Percentiles rank a stretch among this genome's conserved stretches.
Evolutionary conservation across 2,113 vertebrate genomes (phyloP).

Genomic region (Capricornis sumatraensis): DNA sequence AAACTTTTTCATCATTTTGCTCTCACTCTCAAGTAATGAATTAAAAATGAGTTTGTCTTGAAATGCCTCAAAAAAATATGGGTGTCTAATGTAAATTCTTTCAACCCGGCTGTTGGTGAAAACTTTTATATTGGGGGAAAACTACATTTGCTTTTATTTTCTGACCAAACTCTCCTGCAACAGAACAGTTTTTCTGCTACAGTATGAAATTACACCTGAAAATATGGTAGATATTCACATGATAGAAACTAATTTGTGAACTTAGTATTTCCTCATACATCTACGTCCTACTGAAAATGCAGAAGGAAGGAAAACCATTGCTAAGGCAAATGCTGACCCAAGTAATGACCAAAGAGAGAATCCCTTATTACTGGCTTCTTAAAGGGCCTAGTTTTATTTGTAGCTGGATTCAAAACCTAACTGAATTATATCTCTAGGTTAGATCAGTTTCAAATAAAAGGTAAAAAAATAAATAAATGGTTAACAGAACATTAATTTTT

Average conservation of each 20-base stretch:
- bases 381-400: not conserved
- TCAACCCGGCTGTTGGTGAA: not conserved
- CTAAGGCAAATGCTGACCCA: not conserved
- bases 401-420: conserved; percentile 24
- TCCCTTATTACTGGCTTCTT: not conserved
- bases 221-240: not conserved
- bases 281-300: not conserved
- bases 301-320: not conserved
- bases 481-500: conserved; percentile 55
- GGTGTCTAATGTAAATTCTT: not conserved
- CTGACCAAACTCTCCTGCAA: not conserved
- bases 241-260: not conserved
- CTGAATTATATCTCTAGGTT: not conserved
- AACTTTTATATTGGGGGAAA: not conserved
- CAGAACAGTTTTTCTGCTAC: not conserved
- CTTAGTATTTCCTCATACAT: not conserved
- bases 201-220: not conserved
- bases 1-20: conserved; percentile 1
- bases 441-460: conserved; percentile 21
- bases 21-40: not conserved
- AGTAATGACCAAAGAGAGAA: not conserved
- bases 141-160: not conserved
- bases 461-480: conserved; percentile 4
- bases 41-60: conserved; percentile 26
- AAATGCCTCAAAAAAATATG: conserved; percentile 4